Evolutionary conservation across 2,888 invertebrate species (phyloP), one percentile per base, ranked within the genome.

Genomic region (Chrysomela aeneicollis): DNA sequence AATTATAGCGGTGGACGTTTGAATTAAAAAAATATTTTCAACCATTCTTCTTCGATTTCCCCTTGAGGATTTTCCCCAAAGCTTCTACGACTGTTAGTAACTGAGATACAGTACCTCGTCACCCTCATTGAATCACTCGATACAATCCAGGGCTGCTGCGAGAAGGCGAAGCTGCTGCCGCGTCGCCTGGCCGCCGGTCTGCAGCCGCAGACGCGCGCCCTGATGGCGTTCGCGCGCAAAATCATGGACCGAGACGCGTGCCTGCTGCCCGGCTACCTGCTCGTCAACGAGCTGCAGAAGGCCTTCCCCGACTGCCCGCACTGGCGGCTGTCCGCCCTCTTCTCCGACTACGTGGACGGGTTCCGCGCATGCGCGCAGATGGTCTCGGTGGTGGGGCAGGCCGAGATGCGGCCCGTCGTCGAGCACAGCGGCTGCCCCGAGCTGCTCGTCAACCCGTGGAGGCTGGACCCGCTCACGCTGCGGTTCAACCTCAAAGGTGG

Each of bases 341-440:
- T 98, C 78, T 92, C 94, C 1, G 90, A 90, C 78, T 96, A 96
- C 82, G 92, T 97, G 2, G 95, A 97, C 49, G 95, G 95, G 82
- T 98, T 98, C 82, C 89, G 94, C 70, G 90, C 92, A 12, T 92
- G 94, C 66, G 97, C 97, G 0, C 97, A 98, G 85, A 97, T 98
- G 94, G 94, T 97, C 0, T 93, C 97, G 0, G 93, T 97, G 61
- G 90, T 94, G 70, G 95, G 95, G 0, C 92, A 96, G 74, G 89
- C 94, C 0, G 90, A 92, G 78, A 93, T 98, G 92, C 83, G 96
- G 57, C 98, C 98, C 0, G 93, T 98, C 15, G 95, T 97, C 0
- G 97, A 97, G 74, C 94, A 95, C 79, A 93, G 94, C 54, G 94
- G 94, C 6, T 95, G 95, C 80, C 92, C 94, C 0, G 94, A 94